Evolutionary conservation across 2,113 vertebrate species (phyloP).

Genomic region (Podarcis raffonei): DNA sequence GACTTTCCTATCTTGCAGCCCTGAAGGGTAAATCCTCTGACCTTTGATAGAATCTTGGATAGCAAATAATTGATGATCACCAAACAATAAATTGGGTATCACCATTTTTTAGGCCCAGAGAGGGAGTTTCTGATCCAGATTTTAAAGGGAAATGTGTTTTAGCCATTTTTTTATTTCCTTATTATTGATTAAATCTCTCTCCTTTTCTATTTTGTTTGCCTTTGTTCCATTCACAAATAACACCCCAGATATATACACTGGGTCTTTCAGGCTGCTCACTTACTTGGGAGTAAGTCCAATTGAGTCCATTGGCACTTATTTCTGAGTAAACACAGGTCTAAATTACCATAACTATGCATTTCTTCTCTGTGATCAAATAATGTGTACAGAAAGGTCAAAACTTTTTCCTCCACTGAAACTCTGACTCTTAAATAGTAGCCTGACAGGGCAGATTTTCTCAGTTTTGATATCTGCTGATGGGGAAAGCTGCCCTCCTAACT

Average conservation of each 20-base stretch:
- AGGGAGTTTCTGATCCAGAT: constrained; percentile 22
- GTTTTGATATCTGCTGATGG: not conserved
- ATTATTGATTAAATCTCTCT: not conserved
- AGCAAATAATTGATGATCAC: constrained; percentile 11
- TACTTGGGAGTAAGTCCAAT: not conserved
- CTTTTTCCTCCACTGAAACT: not conserved
- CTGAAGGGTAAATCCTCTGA: constrained; percentile 55
- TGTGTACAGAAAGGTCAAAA: not conserved
- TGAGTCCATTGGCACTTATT: not conserved
- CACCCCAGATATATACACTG: not conserved
- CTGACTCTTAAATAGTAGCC: not conserved
- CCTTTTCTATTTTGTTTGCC: not conserved
- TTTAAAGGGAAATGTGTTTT: not conserved
- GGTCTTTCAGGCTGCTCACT: not conserved
- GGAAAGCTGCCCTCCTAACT: not conserved
- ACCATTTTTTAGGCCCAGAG: constrained; percentile 29
- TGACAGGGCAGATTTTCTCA: not conserved
- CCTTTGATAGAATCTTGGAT: constrained; percentile 50
- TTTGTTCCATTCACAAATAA: not conserved
- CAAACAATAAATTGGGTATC: not conserved
- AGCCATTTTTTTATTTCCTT: not conserved
- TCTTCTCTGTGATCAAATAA: not conserved
- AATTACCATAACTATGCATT: not conserved
- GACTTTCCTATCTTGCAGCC: constrained; percentile 52
- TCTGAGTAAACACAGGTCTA: not conserved